Conservation (phyloP, 1,140 invertebrate genomes). For the Drosophila teissieri region DNA sequence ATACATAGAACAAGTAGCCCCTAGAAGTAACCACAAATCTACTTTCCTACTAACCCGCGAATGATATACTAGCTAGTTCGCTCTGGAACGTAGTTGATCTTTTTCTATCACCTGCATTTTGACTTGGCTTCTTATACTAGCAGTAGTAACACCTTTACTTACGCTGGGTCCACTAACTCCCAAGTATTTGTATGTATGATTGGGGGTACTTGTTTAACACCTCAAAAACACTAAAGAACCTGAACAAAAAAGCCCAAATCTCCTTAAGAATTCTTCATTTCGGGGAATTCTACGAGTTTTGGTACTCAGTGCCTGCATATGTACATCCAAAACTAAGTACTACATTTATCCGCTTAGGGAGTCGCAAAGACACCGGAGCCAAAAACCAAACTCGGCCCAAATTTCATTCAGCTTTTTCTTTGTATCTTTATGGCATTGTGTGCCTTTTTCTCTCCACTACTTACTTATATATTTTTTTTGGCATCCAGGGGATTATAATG, state of each 20-base stretch:
- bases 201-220: too few species aligned
- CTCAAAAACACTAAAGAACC: too few species aligned
- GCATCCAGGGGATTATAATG: conserved; percentile 45
- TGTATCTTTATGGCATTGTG: conserved; percentile 8
- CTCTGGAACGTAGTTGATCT: conserved; percentile 17
- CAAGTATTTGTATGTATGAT: too few species aligned
- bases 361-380: conserved; percentile 11
- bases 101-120: conserved; percentile 25
- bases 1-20: conserved; percentile 6
- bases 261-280: too few species aligned
- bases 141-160: conserved; percentile 6
- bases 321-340: conserved; percentile 22
- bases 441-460: background rate
- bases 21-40: conserved; percentile 2
- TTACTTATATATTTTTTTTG: conserved; percentile 19
- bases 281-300: background rate
- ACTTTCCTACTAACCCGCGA: conserved; percentile 25
- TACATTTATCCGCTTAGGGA: conserved; percentile 37
- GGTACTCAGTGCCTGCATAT: background rate
- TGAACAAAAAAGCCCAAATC: too few species aligned
- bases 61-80: conserved; percentile 17
- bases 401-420: conserved; percentile 19
- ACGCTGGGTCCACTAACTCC: too few species aligned
- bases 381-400: conserved; percentile 15
- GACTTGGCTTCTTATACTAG: conserved; percentile 23